Evolutionary conservation across 1,140 invertebrate genomes (phyloP), one percentile per base, ranked within the genome.

Genomic region (Megalonaias nervosa): DNA sequence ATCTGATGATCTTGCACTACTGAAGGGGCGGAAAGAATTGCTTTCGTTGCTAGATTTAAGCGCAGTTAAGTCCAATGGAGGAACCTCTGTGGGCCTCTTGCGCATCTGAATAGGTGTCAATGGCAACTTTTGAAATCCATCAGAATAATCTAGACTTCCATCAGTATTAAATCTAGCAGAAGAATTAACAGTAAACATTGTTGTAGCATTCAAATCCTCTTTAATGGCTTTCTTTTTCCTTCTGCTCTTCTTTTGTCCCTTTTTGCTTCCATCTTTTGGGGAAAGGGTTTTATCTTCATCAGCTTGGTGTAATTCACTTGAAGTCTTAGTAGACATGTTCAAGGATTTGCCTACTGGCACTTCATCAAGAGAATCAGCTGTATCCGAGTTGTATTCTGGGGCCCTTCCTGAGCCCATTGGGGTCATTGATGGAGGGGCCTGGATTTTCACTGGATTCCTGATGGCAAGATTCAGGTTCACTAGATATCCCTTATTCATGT

Each of bases 301-400:
- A 66, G 48, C n/a, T 4, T 62, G 64, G 23, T 67, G 65, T 56
- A 62, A 59, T 21, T 65, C 31, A 58, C 69, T 70, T 60, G 55
- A 14, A 12, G 56, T 56, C 13, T 61, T 70, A 19, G 56, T 59
- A 62, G 23, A 75, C 38, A 76, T 48, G 19, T 21, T 72, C 16
- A 67, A 58, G 14, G 71, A 69, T 38, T 76, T 71, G 21, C 79
- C 62, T 72, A 74, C 66, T 71, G 71, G 76, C 17, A 84, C 81
- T 75, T 87, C 85, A 17, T 67, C 59, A 67, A 84, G 69, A 31
- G 82, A 85, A 55, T 87, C 85, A 23, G 80, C 82, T 23, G 84
- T 80, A 67, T 85, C 85, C 1, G 82, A 85, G 78, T 85, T 67
- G 31, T 84, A 81, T 15, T 76, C 60, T 59, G 66, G 60, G 26